These are phyloP conservation scores for Prietella phreatophila DNA, from an alignment of 2,113 vertebrate species.

Conservation along the genomic window DNA sequence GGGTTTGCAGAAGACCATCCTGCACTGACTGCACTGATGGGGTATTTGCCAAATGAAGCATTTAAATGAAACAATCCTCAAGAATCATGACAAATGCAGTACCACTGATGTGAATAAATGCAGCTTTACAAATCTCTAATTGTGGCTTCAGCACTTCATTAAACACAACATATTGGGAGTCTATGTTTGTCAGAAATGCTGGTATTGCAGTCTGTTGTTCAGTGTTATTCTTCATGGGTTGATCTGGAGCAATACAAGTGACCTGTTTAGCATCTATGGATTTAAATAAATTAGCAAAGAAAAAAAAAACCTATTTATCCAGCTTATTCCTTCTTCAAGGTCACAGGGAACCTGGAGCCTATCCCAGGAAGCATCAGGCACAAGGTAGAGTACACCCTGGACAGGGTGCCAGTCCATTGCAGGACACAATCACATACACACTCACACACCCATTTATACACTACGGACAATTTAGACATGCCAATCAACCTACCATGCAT, in stretches of 20 bases:
- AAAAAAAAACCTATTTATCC: too few species aligned
- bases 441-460: too few species aligned
- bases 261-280: background rate
- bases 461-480: too few species aligned
- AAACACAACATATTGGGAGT: background rate
- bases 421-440: too few species aligned
- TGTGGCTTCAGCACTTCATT: constrained; percentile 20
- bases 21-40: background rate
- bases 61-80: constrained; percentile 2
- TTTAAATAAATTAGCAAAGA: background rate
- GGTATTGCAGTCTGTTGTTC: background rate
- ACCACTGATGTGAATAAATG: constrained; percentile 5
- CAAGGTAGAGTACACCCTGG: too few species aligned
- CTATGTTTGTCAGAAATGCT: background rate
- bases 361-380: too few species aligned
- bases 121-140: constrained; percentile 16
- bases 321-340: too few species aligned
- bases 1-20: background rate
- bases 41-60: constrained; percentile 17
- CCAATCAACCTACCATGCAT: too few species aligned
- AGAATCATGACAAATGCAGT: background rate
- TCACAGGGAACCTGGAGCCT: too few species aligned
- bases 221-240: background rate
- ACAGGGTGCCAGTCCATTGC: too few species aligned
- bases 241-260: background rate